These are phyloP conservation scores for Blastobasis lacticolella DNA, from an alignment of 2,888 invertebrate species.

Conservation along the genomic window DNA sequence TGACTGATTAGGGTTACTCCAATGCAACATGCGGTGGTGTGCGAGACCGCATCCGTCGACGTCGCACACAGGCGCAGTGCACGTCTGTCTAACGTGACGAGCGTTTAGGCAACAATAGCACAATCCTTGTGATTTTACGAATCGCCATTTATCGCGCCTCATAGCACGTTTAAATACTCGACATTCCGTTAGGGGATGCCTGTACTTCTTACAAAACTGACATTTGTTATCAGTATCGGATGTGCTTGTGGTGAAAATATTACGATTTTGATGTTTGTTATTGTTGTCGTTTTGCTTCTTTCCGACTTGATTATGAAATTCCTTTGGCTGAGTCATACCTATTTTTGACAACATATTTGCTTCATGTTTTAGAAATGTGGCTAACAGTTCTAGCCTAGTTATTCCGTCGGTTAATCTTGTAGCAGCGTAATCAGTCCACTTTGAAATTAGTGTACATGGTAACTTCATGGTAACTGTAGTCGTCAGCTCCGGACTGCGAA, in stretches of 20 bases:
- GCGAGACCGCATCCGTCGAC: slow-evolving; percentile 9
- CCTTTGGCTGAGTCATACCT: neutral
- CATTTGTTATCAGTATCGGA: neutral
- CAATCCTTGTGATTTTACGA: slow-evolving; percentile 5
- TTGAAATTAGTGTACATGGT: slow-evolving; percentile 9
- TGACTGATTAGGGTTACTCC: slow-evolving; percentile 2
- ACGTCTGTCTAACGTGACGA: slow-evolving; percentile 1
- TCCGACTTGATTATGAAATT: neutral
- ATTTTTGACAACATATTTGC: slow-evolving; percentile 6
- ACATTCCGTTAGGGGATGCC: slow-evolving; percentile 7
- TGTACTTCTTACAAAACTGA: slow-evolving; percentile 5
- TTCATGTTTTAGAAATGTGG: slow-evolving; percentile 13
- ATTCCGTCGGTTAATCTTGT: neutral
- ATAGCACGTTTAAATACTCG: slow-evolving; percentile 13
- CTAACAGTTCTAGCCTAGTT: slow-evolving; percentile 9
- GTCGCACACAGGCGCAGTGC: slow-evolving; percentile 8
- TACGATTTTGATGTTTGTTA: neutral
- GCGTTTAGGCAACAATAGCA: slow-evolving; percentile 6
- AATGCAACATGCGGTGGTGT: slow-evolving; percentile 12
- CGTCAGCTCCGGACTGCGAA: slow-evolving; percentile 5
- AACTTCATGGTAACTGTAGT: slow-evolving; percentile 4
- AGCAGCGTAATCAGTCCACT: slow-evolving; percentile 14
- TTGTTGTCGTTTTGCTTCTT: neutral
- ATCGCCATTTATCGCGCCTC: slow-evolving; percentile 11
- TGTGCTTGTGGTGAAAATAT: neutral